Base-by-base conservation (phyloP, 2,888 invertebrate genomes). In the Ametastegia equiseti region DNA sequence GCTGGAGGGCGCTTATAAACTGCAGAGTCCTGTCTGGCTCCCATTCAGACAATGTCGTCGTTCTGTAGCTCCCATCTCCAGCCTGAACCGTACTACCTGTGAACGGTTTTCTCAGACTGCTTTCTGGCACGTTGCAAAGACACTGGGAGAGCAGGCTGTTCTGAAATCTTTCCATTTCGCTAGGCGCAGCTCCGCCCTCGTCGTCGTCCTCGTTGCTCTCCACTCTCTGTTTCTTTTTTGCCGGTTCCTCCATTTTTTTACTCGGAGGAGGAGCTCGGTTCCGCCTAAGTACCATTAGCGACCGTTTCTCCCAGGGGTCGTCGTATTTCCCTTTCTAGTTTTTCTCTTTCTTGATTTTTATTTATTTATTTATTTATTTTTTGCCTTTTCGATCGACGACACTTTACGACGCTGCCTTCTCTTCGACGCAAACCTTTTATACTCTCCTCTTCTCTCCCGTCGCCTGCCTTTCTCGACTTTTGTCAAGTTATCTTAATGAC, bases 1-100 rank as follows among this genome's bases (percentile, higher is more conserved):
- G 92, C 88, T 97, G 97, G 87, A 97, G 93, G 84, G 96, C 96
- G 82, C 97, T 97, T 83, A 97, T 93, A 89, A 97, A 97, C 87
- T 97, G 95, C 60, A 97, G 91, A 5, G 96, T 93, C 88, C 94
- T 94, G 84, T 94, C 94, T n/a, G 94, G 93, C 54, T 94, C 94
- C 94, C 95, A 95, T 89, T 95, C 93, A 80, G 93, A 92, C 80
- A 95, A 88, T 82, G 93, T 92, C 0, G 93, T 93, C 27, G 93
- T 92, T 54, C 94, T 91, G 83, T 92, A 93, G 57, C 92, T 92
- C 2, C 93, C 93, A 84, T 93, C 92, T 81, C 88, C 85, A 54
- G 92, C 92, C 83, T 93, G 93, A 82, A 93, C 92, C 19, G 94
- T 91, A 71, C 92, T 94, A 83, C 94, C 94, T 86, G 95, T 95